phyloP scores from a whole-genome alignment of 2,113 vertebrate species.

The Oxyura jamaicensis region DNA sequence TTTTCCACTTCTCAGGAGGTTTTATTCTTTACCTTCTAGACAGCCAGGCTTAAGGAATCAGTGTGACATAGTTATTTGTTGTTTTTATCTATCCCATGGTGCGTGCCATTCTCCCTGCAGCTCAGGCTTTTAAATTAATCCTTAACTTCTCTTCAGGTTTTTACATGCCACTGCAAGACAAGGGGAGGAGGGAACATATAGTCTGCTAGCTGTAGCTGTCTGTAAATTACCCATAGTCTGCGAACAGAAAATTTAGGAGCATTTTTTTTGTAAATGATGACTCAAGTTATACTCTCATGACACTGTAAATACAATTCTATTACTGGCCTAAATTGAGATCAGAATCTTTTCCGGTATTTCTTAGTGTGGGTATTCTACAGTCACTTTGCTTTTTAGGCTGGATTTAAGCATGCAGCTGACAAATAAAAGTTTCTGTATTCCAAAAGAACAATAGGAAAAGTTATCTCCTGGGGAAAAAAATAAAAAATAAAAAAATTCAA shows the following conservation, averaged over 20 bases:
- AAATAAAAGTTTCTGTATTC: not conserved
- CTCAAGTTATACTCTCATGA: not conserved
- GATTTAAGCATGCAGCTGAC: not conserved
- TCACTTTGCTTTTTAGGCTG: not conserved
- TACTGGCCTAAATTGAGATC: not conserved
- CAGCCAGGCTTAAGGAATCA: slow-evolving; percentile 11
- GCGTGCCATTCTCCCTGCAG: not conserved
- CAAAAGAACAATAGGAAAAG: not conserved
- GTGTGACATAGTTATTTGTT: slow-evolving; percentile 1
- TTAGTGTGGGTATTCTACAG: not conserved
- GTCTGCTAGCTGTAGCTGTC: not conserved
- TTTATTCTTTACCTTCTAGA: slow-evolving; percentile 7
- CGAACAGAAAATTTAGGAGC: not conserved
- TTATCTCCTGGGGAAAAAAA: not conserved
- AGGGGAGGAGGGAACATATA: not conserved
- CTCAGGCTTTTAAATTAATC: slow-evolving; percentile 35
- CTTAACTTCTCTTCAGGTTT: not conserved
- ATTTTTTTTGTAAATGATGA: not conserved
- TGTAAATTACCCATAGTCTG: not conserved
- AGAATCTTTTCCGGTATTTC: not conserved
- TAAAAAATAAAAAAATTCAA: not conserved
- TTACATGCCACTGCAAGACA: not conserved
- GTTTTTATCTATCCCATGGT: slow-evolving; percentile 1
- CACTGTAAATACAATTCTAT: not conserved
- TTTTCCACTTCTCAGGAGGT: not conserved